Percentiles rank a stretch among this genome's conserved stretches.
Evolutionary conservation across 2,888 invertebrate species (phyloP).

Genomic region (Mantis religiosa): DNA sequence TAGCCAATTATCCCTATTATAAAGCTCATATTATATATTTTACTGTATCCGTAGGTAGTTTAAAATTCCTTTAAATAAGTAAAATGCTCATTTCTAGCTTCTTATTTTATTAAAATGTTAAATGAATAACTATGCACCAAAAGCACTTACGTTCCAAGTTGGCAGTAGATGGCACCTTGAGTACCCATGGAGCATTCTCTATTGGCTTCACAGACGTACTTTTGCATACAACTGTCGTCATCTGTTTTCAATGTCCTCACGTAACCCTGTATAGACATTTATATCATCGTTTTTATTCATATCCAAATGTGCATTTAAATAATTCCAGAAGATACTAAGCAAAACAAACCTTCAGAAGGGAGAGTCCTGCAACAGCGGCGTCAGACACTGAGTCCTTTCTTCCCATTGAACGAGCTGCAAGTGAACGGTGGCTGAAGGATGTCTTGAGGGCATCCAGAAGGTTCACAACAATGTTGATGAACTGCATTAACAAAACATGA

Average conservation of each 20-base stretch:
- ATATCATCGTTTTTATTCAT: not conserved
- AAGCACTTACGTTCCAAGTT: slow-evolving; percentile 82
- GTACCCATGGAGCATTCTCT: slow-evolving; percentile 77
- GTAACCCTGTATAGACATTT: slow-evolving; percentile 57
- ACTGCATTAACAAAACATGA: slow-evolving; percentile 50
- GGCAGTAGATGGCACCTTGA: slow-evolving; percentile 82
- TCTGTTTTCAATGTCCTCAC: slow-evolving; percentile 69
- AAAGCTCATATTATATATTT: too few species aligned
- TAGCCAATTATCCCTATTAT: too few species aligned
- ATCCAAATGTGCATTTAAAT: not conserved
- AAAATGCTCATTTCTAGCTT: too few species aligned
- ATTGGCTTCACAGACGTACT: slow-evolving; percentile 85
- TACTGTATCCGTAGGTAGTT: too few species aligned
- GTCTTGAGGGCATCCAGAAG: slow-evolving; percentile 88
- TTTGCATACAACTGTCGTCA: slow-evolving; percentile 80
- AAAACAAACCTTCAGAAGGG: slow-evolving; percentile 65
- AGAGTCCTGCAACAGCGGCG: slow-evolving; percentile 80
- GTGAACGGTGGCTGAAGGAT: slow-evolving; percentile 85
- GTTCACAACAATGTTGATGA: slow-evolving; percentile 88
- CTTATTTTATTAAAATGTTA: not conserved
- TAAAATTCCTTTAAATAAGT: too few species aligned
- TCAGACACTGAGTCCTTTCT: slow-evolving; percentile 86
- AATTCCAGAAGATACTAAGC: not conserved
- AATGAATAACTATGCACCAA: not conserved
- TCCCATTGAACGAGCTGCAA: slow-evolving; percentile 79